phyloP scores from a whole-genome alignment of 2,797 vertebrate species.

The Phalloptychus januarius region DNA sequence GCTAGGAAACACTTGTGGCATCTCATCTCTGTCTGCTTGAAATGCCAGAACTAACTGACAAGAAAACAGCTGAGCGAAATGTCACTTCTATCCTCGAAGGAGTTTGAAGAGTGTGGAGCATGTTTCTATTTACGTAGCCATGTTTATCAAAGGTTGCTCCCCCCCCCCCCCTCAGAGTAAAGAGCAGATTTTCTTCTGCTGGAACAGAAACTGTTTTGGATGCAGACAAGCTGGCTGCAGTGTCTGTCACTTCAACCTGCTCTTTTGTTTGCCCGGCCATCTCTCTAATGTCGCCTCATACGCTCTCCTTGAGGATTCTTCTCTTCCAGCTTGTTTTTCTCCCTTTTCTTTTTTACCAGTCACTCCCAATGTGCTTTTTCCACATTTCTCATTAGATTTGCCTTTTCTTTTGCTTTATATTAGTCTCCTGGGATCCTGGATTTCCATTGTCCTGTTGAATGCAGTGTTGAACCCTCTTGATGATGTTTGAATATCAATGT shows the following conservation, averaged over 20 bases:
- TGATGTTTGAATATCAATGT: constrained; percentile 58
- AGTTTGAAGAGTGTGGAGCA: constrained; percentile 50
- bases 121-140: constrained; percentile 59
- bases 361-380: constrained; percentile 12
- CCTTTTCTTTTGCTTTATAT: constrained; percentile 31
- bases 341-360: neutral
- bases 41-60: constrained; percentile 71
- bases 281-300: neutral
- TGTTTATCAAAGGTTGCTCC: constrained; percentile 58
- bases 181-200: constrained; percentile 37
- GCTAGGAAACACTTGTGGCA: constrained; percentile 87
- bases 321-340: neutral
- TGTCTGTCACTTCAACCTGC: constrained; percentile 21
- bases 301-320: constrained; percentile 8
- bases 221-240: constrained; percentile 28
- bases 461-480: constrained; percentile 7
- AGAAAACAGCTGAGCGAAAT: constrained; percentile 68
- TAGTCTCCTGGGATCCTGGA: constrained; percentile 18
- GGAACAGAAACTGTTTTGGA: constrained; percentile 32
- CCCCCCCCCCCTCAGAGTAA: constrained; percentile 26
- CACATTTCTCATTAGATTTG: constrained; percentile 22
- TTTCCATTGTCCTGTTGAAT: constrained; percentile 39
- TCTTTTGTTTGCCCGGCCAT: constrained; percentile 18
- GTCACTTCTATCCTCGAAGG: constrained; percentile 62
- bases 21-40: constrained; percentile 65